Conservation (phyloP, 2,113 vertebrate genomes). For the Nibea albiflora region DNA sequence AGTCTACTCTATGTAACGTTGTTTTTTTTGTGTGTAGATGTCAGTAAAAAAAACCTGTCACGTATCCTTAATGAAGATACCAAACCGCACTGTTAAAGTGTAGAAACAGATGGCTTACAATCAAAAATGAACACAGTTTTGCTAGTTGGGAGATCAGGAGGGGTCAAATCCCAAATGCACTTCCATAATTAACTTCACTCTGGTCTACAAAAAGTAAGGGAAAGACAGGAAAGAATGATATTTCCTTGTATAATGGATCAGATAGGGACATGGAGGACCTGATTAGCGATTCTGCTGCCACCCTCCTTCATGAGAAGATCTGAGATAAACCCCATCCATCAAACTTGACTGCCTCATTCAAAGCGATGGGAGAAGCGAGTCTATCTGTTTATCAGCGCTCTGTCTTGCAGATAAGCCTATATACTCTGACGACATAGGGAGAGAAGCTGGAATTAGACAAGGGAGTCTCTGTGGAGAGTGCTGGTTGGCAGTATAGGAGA, state of each 20-base stretch:
- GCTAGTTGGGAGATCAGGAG: not conserved
- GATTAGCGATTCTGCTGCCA: constrained; percentile 58
- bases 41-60: not conserved
- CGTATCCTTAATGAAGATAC: constrained; percentile 1
- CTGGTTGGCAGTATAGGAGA: constrained; percentile 55
- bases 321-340: constrained; percentile 73
- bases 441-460: constrained; percentile 30
- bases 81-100: not conserved
- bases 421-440: not conserved
- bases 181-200: constrained; percentile 45
- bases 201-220: not conserved
- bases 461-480: not conserved
- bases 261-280: constrained; percentile 48
- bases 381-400: constrained; percentile 61
- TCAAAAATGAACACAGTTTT: constrained; percentile 23
- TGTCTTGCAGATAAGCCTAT: constrained; percentile 55
- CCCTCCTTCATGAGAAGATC: constrained; percentile 43
- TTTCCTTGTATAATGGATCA: constrained; percentile 55
- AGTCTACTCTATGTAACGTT: not conserved
- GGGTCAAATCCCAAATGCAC: constrained; percentile 27
- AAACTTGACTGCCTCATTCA: constrained; percentile 61
- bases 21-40: not conserved
- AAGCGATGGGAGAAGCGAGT: constrained; percentile 48
- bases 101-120: constrained; percentile 25
- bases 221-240: constrained; percentile 18